Base-by-base conservation (phyloP, 2,797 vertebrate genomes). In the Anguilla marmorata region DNA sequence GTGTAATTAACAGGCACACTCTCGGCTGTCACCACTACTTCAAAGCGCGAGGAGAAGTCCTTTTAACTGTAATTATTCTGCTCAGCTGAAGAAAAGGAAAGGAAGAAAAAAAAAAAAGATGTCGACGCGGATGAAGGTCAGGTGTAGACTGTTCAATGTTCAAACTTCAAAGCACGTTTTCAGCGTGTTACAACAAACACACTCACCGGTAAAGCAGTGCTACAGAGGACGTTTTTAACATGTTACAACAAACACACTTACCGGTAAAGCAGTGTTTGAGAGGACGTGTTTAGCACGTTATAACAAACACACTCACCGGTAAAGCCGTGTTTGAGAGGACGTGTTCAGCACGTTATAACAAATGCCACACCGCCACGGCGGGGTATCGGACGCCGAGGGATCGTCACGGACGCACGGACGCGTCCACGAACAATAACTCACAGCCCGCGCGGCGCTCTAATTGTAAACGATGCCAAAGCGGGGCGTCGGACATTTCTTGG, bases 401-500 rank as follows among this genome's bases (percentile, higher is more conserved):
- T 85, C 76, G 87, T 88, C 33, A 58, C 69, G 48, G n/a, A 37
- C 21, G 19, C 30, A 74, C 89, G 90, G 91, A 93, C 91, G 58
- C 3, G 86, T 86, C 50, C 37, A 2, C 66, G n/a, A 37, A 16
- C 88, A 86, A 88, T 91, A 88, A 87, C 90, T 92, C 91, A 90
- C 90, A 89, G 85, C 14, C 2, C 87, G 91, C 89, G 88, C 82
- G 89, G 88, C 87, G 90, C 90, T 89, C 90, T 89, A 90, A 91
- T 86, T 48, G 0, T 91, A 90, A 27, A 0, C 7, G 5, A 84
- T 91, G 94, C 91, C 93, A 91, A 52, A 66, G 4, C 91, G 88
- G 91, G 89, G 88, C 87, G 88, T 92, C 93, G 92, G 92, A 91
- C 92, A 90, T 94, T 94, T 94, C 94, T 92, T 92, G 48, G 90